phyloP scores from a whole-genome alignment of 2,113 vertebrate genomes.

The Vicugna pacos region DNA sequence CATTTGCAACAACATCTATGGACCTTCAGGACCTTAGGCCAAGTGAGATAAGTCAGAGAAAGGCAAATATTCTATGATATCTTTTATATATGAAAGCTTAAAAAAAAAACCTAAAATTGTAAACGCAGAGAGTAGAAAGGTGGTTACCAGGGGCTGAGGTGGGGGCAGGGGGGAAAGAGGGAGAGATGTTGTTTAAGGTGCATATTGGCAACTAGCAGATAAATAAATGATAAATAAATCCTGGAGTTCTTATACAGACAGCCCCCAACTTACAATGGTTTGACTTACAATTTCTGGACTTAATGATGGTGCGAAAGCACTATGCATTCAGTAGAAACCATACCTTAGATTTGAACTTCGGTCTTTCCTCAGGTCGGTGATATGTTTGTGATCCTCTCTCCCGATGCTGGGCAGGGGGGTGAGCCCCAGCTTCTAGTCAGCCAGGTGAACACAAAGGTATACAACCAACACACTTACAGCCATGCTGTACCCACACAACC shows the following conservation, averaged over 20 bases:
- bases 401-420: background rate
- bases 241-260: background rate
- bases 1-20: background rate
- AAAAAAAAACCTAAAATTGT: background rate
- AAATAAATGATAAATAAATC: background rate
- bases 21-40: background rate
- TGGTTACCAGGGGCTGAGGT: background rate
- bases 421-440: background rate
- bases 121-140: background rate
- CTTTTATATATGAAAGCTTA: background rate
- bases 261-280: background rate
- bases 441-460: background rate
- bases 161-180: background rate
- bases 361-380: background rate
- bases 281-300: background rate
- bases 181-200: background rate
- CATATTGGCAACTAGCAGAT: background rate
- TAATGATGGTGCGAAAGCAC: background rate
- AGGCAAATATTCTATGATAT: background rate
- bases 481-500: background rate
- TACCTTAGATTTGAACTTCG: background rate
- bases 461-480: too few relatives aligned
- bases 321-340: background rate
- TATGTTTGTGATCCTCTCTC: background rate
- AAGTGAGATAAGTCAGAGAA: background rate